Base-by-base conservation (phyloP, 2,888 invertebrate genomes). In the Spicauda simplicius region DNA sequence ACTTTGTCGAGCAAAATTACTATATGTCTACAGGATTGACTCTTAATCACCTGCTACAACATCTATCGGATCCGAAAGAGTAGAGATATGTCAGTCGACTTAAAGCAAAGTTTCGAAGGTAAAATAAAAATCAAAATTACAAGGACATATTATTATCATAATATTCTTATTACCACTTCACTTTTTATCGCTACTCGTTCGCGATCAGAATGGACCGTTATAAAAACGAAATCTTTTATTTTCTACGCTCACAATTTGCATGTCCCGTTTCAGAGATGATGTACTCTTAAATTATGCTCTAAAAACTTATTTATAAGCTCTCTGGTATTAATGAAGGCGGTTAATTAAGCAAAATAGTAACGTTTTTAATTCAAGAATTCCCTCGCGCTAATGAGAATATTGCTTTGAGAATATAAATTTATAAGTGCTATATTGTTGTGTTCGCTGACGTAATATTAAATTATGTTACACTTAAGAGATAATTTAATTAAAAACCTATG, bases 171-270 rank as follows among this genome's bases (percentile, higher is more conserved):
- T n/a, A n/a, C 18, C 5, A 19, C 0, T 19, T 52, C 7, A 11
- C 0, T 52, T 12, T 10, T 14, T 45, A 37, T 65, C 30, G 61
- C 18, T 59, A 45, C 12, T 60, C 60, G 45, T 30, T 55, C 48
- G 14, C 30, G 25, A 20, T 66, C 16, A 18, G 45, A 6, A 48
- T 45, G 30, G 30, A 25, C 18, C 55, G 3, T 83, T 87, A 87
- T 86, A 86, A 89, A 91, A 92, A 87, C 81, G 88, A 87, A 86
- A 86, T 84, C 83, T 92, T 92, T 91, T 91, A 90, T 90, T 91
- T 90, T 89, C 79, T 84, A 85, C 82, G 77, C 80, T 80, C 80
- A 81, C 85, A 90, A 92, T 92, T 92, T 90, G 90, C 92, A 93
- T 91, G 89, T 88, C 83, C 86, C 88, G 88, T 86, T 90, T 82